Evolutionary conservation across 1,140 invertebrate genomes (phyloP).

Genomic region (Copidosoma floridanum): DNA sequence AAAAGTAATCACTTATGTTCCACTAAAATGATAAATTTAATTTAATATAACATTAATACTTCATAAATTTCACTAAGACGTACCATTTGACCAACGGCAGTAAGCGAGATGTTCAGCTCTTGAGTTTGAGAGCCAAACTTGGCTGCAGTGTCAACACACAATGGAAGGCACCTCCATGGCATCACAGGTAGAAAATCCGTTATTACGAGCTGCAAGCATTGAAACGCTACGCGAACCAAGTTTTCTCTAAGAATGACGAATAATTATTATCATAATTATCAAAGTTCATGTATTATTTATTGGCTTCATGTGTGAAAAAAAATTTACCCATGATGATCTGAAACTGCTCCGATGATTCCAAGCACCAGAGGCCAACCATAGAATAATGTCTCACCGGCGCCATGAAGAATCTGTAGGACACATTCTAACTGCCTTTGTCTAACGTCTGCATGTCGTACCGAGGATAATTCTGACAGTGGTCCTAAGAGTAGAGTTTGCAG

Average conservation of each 20-base stretch:
- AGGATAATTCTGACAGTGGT: constrained; percentile 86
- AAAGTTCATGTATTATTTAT: constrained; percentile 2
- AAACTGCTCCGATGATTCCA: constrained; percentile 91
- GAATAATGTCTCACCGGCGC: constrained; percentile 84
- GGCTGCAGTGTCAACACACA: constrained; percentile 91
- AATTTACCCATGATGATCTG: constrained; percentile 83
- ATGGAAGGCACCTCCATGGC: constrained; percentile 82
- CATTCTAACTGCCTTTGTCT: constrained; percentile 93
- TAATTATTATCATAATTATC: constrained; percentile 3
- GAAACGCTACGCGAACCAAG: constrained; percentile 89
- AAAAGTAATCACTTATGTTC: constrained; percentile 97
- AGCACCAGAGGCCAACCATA: constrained; percentile 94
- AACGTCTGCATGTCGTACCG: constrained; percentile 88
- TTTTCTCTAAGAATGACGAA: constrained; percentile 71
- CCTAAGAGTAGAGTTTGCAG: constrained; percentile 82
- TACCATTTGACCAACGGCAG: constrained; percentile 94
- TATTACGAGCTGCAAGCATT: constrained; percentile 94
- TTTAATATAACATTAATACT: constrained; percentile 15
- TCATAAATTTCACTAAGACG: no score
- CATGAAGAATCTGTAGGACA: constrained; percentile 88
- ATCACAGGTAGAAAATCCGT: constrained; percentile 91
- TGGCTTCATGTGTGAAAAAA: no score
- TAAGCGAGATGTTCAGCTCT: constrained; percentile 97
- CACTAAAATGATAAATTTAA: constrained; percentile 63
- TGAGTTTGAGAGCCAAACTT: constrained; percentile 96